Evolutionary conservation across 2,113 vertebrate genomes (phyloP).

Genomic region (Dasyurus viverrinus): DNA sequence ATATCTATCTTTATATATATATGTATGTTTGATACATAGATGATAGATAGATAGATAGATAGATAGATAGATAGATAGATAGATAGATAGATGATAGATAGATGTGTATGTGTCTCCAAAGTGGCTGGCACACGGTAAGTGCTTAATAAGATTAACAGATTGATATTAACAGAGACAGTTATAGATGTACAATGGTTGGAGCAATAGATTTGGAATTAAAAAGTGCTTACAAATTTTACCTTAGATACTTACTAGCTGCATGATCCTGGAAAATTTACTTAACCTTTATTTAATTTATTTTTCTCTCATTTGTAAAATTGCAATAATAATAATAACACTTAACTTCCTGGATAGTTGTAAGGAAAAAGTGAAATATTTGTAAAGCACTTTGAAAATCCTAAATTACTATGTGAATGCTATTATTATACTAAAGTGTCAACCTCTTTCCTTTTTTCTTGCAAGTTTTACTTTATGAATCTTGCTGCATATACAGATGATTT

Average conservation of each 20-base stretch:
- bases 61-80: too few species aligned
- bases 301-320: not conserved
- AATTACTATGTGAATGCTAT: not conserved
- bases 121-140: not conserved
- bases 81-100: too few species aligned
- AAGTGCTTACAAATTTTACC: not conserved
- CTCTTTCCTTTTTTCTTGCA: not conserved
- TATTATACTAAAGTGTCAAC: not conserved
- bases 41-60: too few species aligned
- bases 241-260: not conserved
- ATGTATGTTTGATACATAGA: too few species aligned
- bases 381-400: not conserved
- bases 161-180: not conserved
- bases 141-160: not conserved
- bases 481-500: not conserved
- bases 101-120: not conserved
- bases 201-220: not conserved
- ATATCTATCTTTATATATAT: not conserved
- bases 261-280: not conserved
- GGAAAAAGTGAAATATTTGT: not conserved
- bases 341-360: not conserved
- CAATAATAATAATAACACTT: not conserved
- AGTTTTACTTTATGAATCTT: not conserved
- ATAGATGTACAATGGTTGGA: not conserved
- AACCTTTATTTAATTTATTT: not conserved